Evolutionary conservation across 2,797 vertebrate species (phyloP).

Genomic region (Xenops minutus): DNA sequence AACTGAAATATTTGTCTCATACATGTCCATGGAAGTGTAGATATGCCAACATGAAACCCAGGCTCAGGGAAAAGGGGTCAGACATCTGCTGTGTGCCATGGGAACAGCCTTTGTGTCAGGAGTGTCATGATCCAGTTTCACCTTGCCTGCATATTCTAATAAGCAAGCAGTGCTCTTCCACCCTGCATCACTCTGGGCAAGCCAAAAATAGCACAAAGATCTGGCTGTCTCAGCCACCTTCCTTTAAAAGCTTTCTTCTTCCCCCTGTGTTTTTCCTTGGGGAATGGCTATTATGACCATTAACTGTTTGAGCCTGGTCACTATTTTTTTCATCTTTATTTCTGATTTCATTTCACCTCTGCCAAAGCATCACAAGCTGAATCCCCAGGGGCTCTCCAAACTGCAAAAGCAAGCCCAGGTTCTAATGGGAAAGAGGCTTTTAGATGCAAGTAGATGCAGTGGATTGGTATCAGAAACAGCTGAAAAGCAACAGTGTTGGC

Average conservation of each 20-base stretch:
- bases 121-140: neutral
- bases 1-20: neutral
- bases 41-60: neutral
- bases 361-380: neutral
- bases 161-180: neutral
- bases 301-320: neutral
- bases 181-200: neutral
- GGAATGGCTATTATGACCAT: neutral
- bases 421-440: neutral
- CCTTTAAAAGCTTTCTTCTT: neutral
- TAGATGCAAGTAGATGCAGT: neutral
- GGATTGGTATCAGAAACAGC: neutral
- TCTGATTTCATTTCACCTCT: neutral
- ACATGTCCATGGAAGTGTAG: neutral
- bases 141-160: neutral
- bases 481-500: neutral
- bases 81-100: neutral
- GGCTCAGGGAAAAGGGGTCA: constrained; percentile 19
- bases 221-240: neutral
- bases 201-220: neutral
- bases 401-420: neutral
- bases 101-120: neutral
- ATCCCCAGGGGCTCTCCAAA: rapidly evolving
- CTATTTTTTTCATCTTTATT: neutral
- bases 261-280: neutral